A percentile compares a stretch with the other conserved stretches of the same genome.
Evolutionary conservation across 2,113 vertebrate species (phyloP).

Genomic region (Leucosticte australis): DNA sequence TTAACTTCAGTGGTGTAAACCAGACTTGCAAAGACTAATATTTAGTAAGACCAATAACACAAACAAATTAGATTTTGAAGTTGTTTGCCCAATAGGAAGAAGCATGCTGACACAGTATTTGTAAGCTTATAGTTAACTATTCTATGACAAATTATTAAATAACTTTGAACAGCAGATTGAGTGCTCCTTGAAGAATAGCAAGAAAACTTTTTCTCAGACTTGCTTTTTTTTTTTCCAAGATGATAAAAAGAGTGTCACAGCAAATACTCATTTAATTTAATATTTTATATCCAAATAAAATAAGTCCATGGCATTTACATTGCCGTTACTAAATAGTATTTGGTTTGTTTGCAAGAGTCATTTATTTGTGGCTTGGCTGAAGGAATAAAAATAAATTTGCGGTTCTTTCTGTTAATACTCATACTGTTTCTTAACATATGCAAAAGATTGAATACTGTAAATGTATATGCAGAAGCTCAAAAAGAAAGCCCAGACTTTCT

Average conservation of each 20-base stretch:
- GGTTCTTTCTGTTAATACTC: slow-evolving; percentile 45
- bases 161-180: slow-evolving; percentile 51
- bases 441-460: slow-evolving; percentile 31
- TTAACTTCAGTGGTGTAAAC: slow-evolving; percentile 62
- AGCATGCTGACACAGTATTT: slow-evolving; percentile 64
- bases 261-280: slow-evolving; percentile 58
- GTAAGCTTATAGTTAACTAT: slow-evolving; percentile 55
- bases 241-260: slow-evolving; percentile 9
- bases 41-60: slow-evolving; percentile 74
- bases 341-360: slow-evolving; percentile 50
- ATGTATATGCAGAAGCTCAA: slow-evolving; percentile 30
- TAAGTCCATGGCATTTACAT: slow-evolving; percentile 40
- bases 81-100: slow-evolving; percentile 63
- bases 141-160: slow-evolving; percentile 65
- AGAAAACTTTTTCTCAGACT: slow-evolving; percentile 38
- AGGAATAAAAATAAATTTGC: slow-evolving; percentile 48
- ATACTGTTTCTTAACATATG: slow-evolving; percentile 59
- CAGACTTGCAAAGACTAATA: slow-evolving; percentile 72
- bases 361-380: slow-evolving; percentile 66
- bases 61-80: slow-evolving; percentile 73
- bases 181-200: slow-evolving; percentile 35
- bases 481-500: slow-evolving; percentile 19
- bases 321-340: slow-evolving; percentile 51
- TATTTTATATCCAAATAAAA: slow-evolving; percentile 60
- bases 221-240: slow-evolving; percentile 11